These are phyloP conservation scores for Teinopalpus imperialis DNA, from an alignment of 2,888 invertebrate species.

Conservation along the genomic window DNA sequence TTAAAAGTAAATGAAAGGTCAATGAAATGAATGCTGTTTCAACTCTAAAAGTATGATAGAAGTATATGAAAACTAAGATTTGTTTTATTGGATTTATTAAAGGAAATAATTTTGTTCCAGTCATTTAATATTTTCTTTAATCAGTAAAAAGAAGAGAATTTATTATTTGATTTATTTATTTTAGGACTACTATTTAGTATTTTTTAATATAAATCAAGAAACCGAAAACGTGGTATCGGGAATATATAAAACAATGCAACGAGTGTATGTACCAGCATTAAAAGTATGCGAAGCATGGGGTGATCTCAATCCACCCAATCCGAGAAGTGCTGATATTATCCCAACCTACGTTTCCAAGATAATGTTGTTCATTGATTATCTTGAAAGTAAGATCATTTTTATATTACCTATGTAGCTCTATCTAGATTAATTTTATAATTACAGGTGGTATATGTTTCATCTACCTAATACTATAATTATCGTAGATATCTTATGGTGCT, in stretches of 20 bases:
- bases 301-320: conserved; percentile 71
- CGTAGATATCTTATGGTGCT: no score
- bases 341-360: conserved; percentile 65
- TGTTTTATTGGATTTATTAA: no score
- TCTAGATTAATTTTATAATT: background rate
- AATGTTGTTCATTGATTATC: conserved; percentile 68
- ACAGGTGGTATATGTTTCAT: no score
- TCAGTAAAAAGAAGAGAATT: no score
- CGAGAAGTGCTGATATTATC: conserved; percentile 60
- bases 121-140: no score
- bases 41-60: no score
- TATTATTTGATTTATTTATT: no score
- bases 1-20: no score
- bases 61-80: no score
- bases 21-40: no score
- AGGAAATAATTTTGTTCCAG: no score
- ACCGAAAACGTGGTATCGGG: conserved; percentile 71
- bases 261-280: conserved; percentile 59
- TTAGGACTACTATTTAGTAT: conserved; percentile 62
- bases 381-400: conserved; percentile 55
- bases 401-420: background rate
- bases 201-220: conserved; percentile 60
- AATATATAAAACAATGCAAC: conserved; percentile 55
- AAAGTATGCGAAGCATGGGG: conserved; percentile 65
- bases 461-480: no score